phyloP scores from a whole-genome alignment of 2,888 invertebrate species.

The Temnothorax ravouxi region DNA sequence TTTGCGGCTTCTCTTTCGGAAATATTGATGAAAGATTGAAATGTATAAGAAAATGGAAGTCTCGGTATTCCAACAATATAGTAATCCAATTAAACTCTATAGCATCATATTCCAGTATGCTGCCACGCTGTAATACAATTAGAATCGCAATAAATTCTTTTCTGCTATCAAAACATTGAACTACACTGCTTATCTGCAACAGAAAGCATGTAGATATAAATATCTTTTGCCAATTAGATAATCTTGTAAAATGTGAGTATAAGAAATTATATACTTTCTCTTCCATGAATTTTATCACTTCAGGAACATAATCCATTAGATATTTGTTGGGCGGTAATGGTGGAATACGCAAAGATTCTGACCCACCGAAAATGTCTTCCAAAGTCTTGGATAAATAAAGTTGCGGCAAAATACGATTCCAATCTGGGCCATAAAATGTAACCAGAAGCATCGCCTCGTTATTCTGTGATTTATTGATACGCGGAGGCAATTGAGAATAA shows the following conservation, averaged over 20 bases:
- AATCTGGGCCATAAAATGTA: conserved; percentile 88
- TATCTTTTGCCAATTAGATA: not conserved
- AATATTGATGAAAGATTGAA: conserved; percentile 85
- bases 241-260: not conserved
- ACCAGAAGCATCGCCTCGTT: conserved; percentile 88
- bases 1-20: conserved; percentile 88
- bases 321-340: conserved; percentile 83
- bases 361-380: conserved; percentile 87
- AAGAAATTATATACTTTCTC: conserved; percentile 85
- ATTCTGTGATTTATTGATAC: conserved; percentile 86
- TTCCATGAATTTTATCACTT: conserved; percentile 87
- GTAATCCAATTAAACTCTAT: conserved; percentile 83
- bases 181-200: conserved; percentile 75
- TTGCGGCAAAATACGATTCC: conserved; percentile 85
- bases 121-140: conserved; percentile 82
- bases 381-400: conserved; percentile 87
- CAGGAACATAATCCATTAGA: conserved; percentile 88
- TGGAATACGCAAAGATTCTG: conserved; percentile 86
- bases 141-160: conserved; percentile 75
- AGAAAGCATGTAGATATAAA: conserved; percentile 6
- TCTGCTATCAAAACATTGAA: conserved; percentile 64
- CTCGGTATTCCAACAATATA: conserved; percentile 85
- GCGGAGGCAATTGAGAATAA: conserved; percentile 89
- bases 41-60: conserved; percentile 85
- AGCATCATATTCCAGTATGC: conserved; percentile 86